Evolutionary conservation across 2,797 vertebrate species (phyloP).

Genomic region (Melanotaenia maccullochi): DNA sequence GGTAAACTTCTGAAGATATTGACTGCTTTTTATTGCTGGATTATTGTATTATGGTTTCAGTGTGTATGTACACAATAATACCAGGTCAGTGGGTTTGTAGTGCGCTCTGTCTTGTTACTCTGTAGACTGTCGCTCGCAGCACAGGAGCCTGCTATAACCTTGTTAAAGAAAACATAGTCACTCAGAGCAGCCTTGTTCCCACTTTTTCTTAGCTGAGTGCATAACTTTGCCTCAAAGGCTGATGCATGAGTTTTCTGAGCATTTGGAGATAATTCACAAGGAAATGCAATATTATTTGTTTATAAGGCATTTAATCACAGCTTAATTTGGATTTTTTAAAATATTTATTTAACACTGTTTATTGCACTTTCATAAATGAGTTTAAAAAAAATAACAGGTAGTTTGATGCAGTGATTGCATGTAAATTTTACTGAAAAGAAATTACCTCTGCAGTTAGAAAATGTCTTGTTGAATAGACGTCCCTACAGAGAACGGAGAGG

Average conservation of each 20-base stretch:
- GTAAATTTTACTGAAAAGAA: not conserved
- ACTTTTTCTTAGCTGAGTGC: conserved; percentile 21
- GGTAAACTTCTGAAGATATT: conserved; percentile 9
- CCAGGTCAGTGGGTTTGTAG: conserved; percentile 67
- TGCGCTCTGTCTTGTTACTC: conserved; percentile 20
- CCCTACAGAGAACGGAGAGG: not conserved
- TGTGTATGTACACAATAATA: conserved; percentile 36
- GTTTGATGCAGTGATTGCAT: not conserved
- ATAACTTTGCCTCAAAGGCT: conserved; percentile 13
- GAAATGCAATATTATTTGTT: not conserved
- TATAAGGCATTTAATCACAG: not conserved
- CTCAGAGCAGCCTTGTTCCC: conserved; percentile 14
- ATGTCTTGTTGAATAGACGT: not conserved
- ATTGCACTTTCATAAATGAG: not conserved
- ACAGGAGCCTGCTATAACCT: conserved; percentile 28
- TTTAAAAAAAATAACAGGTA: not conserved
- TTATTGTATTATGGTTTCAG: conserved; percentile 43
- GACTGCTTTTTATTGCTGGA: conserved; percentile 30
- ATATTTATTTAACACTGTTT: conserved; percentile 6
- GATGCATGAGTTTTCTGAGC: not conserved
- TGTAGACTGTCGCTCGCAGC: conserved; percentile 24
- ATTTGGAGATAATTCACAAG: not conserved
- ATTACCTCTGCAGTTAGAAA: not conserved
- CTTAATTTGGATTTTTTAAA: not conserved
- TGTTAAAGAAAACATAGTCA: conserved; percentile 7